Base-by-base conservation (phyloP, 2,797 vertebrate species). In the Argya squamiceps region DNA sequence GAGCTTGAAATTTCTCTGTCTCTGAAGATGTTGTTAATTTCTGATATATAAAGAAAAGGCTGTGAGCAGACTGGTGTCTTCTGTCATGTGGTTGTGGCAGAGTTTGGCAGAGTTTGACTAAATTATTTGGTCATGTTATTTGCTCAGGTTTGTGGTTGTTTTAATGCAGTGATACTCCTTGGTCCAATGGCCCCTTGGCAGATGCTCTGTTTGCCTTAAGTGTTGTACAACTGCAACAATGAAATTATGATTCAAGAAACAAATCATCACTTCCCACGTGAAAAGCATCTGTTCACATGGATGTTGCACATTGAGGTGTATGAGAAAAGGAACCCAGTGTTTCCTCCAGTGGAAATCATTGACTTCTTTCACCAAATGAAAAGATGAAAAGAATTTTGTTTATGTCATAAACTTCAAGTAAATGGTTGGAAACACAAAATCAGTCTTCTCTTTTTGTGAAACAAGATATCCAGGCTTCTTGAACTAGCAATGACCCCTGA, bases 51-150 rank as follows among this genome's bases (percentile, higher is more conserved):
- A 74, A 79, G 63, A 43, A 62, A 92, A 47, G 20, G 46, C 58
- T 50, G 44, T 68, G 65, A 26, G 62, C 4, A 4, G 34, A 11
- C 9, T 79, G 43, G 12, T 65, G 8, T 64, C 73, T 92, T 44
- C 58, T 64, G 69, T 56, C 58, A 39, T 0, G 0, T 81, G 73
- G 46, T 60, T 0, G 0, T 52, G 69, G 41, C 69, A 50, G 75
- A 74, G 58, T 88, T 78, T 75, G 58, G 17, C 65, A 49, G 60
- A 79, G 59, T 88, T 60, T 73, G 34, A 56, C 39, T 3, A 2
- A 60, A 52, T 85, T 52, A 34, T 58, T 37, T 83, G 59, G 44
- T 52, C 1, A 0, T 43, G 4, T 43, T 82, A 30, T 34, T 88
- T 90, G 68, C 50, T 94, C 15, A 30, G 20, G 16, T 65, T 84